A percentile compares a stretch with the other conserved stretches of the same genome.
Evolutionary conservation across 2,888 invertebrate genomes (phyloP).

Genomic region (Lymantria dispar): DNA sequence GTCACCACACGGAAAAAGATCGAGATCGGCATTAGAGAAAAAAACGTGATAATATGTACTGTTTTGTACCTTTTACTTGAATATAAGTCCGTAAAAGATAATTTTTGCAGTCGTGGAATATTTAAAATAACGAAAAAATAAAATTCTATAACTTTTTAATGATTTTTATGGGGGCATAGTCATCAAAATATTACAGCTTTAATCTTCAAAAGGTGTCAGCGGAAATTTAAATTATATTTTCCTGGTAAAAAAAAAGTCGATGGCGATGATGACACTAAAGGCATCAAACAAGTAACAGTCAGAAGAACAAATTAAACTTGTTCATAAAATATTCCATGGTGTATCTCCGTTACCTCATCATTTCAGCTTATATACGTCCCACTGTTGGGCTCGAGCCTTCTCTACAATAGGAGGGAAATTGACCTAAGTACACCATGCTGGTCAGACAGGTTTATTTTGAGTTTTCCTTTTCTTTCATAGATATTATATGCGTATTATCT

Average conservation of each 20-base stretch:
- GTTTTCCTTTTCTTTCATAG: no score
- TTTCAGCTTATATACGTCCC: no score
- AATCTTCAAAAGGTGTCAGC: constrained; percentile 54
- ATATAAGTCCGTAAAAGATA: not conserved
- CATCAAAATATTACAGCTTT: constrained; percentile 56
- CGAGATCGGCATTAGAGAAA: no score
- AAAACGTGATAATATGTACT: no score
- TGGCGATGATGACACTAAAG: constrained; percentile 41
- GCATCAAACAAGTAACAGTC: not conserved
- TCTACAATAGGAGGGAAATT: no score
- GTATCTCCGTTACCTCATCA: no score
- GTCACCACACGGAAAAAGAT: no score
- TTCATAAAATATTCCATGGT: not conserved
- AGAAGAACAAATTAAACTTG: constrained; percentile 7
- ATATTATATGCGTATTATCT: no score
- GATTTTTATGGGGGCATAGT: constrained; percentile 38
- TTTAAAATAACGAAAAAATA: constrained; percentile 4
- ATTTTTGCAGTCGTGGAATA: constrained; percentile 8
- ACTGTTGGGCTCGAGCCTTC: no score
- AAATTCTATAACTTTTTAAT: constrained; percentile 11
- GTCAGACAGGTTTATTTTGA: no score
- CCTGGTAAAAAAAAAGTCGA: constrained; percentile 41
- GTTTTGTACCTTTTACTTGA: no score
- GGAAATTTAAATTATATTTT: constrained; percentile 64
- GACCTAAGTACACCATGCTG: no score